These are phyloP conservation scores for Stenodema calcarata DNA, from an alignment of 2,888 invertebrate genomes.

Conservation along the genomic window DNA sequence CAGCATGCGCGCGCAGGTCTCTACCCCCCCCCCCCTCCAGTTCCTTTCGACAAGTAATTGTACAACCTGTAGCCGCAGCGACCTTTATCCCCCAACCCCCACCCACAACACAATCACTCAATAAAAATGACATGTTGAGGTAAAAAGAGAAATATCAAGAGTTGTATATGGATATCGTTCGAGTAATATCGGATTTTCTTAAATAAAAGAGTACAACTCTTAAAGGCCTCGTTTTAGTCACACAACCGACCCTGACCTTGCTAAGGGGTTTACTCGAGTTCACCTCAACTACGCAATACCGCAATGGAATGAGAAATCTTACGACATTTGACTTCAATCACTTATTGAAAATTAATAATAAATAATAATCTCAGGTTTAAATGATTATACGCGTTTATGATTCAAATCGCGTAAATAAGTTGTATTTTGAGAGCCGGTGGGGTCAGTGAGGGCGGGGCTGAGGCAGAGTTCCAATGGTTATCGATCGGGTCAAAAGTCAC, in stretches of 20 bases:
- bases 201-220: background rate
- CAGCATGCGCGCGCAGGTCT: background rate
- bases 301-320: background rate
- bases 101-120: background rate
- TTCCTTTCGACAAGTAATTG: background rate
- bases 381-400: no score
- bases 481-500: slow-evolving; percentile 43
- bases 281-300: background rate
- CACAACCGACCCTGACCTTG: background rate
- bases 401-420: no score
- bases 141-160: no score
- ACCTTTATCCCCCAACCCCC: background rate
- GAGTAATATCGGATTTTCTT: no score
- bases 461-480: background rate
- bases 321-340: no score
- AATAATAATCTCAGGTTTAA: no score
- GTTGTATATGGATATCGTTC: no score
- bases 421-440: no score
- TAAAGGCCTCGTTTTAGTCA: background rate
- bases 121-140: no score
- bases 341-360: no score
- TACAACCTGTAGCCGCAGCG: slow-evolving; percentile 18
- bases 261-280: background rate
- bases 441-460: slow-evolving; percentile 15
- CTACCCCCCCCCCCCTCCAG: background rate